Base-by-base conservation (phyloP, 2,113 vertebrate species). In the Tringa solitaria region DNA sequence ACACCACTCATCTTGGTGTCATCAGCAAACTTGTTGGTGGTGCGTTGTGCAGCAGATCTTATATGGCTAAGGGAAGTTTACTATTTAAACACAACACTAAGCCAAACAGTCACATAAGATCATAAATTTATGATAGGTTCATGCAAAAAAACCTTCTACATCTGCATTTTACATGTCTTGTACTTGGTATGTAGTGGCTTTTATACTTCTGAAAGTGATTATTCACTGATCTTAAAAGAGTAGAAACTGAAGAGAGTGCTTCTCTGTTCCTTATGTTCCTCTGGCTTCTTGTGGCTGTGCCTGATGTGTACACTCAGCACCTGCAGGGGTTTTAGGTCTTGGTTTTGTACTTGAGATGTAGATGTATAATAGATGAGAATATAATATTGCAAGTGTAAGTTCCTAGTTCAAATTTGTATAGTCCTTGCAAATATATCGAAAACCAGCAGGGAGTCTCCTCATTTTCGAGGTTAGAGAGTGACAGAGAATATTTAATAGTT, bases 391-490 rank as follows among this genome's bases (percentile, higher is more conserved):
- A 54, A 50, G 60, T 61, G 5, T 33, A 43, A 51, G 22, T 80
- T 57, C 4, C 45, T 46, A 10, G 33, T 63, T 85, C 39, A 19
- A 19, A 21, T 90, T 28, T 51, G 19, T 50, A 1, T 68, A 19
- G 32, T 32, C 53, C 14, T 67, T 50, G 60, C n/a, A 61, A 48
- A 37, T 84, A 7, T 57, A 16, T 54, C n/a, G 30, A 35, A 48
- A 87, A 41, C 27, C 57, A 76, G 26, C 20, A 80, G 10, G 3
- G 14, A 50, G 14, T 35, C n/a, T 59, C 8, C 11, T 94, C 2
- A 1, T 60, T 60, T 68, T 3, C 3, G 27, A 5, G 5, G 5
- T 32, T 1, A 0, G 32, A n/a, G 51, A 63, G 11, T 18, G 18
- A 16, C n/a, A 35, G 10, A 24, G 15, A 28, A 19, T 76, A 32